Conservation (phyloP, 2,888 invertebrate species). For the Zaprionus bogoriensis region DNA sequence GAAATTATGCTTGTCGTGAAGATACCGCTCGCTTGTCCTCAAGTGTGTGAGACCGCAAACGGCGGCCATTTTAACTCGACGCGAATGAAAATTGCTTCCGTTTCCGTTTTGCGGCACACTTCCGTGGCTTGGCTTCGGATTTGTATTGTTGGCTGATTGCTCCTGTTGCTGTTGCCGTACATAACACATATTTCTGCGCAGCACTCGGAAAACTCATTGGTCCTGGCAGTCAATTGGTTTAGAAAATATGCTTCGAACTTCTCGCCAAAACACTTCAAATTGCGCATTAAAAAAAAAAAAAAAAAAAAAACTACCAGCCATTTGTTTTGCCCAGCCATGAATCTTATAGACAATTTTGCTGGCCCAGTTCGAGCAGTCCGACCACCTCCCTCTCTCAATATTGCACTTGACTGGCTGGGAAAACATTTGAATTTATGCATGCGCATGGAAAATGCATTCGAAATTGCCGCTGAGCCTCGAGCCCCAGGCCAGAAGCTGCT, state of each 20-base stretch:
- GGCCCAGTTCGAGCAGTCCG: not conserved
- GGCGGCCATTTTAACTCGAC: constrained; percentile 64
- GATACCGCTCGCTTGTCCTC: not conserved
- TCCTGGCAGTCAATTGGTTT: constrained; percentile 5
- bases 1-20: constrained; percentile 60
- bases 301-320: constrained; percentile 27
- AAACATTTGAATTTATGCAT: constrained; percentile 75
- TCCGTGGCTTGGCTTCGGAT: constrained; percentile 48
- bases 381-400: constrained; percentile 7
- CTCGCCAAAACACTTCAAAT: constrained; percentile 6
- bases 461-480: constrained; percentile 46
- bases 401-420: constrained; percentile 50
- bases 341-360: constrained; percentile 47
- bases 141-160: constrained; percentile 46
- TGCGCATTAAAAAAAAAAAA: constrained; percentile 31
- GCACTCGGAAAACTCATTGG: constrained; percentile 25
- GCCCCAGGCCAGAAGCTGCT: constrained; percentile 20
- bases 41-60: constrained; percentile 45
- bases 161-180: constrained; percentile 70
- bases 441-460: constrained; percentile 65
- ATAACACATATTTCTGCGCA: constrained; percentile 11
- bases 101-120: constrained; percentile 62
- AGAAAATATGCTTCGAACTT: not conserved
- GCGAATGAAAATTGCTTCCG: constrained; percentile 79
- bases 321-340: constrained; percentile 57